Evolutionary conservation across 2,113 vertebrate genomes (phyloP).

Genomic region (Sylvietta virens): DNA sequence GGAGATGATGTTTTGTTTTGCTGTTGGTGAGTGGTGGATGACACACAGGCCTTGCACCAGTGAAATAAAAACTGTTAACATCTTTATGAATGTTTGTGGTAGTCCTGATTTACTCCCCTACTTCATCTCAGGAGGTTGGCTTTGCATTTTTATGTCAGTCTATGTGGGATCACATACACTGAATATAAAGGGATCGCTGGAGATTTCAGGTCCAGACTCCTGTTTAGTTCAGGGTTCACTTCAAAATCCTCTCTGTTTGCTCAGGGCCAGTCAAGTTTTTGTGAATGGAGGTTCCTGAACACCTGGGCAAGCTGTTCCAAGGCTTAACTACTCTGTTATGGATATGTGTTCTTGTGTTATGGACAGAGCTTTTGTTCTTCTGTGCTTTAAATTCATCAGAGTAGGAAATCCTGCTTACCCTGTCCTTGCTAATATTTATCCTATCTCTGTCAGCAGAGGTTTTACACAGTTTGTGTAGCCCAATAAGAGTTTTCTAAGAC

Average conservation of each 20-base stretch:
- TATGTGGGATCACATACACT: background rate
- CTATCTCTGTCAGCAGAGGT: background rate
- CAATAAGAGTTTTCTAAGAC: background rate
- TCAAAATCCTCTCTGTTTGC: background rate
- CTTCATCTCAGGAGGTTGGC: background rate
- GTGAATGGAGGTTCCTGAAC: background rate
- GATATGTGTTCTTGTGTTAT: background rate
- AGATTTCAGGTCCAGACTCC: background rate
- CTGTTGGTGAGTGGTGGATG: constrained; percentile 43
- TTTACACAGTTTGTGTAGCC: background rate
- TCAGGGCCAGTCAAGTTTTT: background rate
- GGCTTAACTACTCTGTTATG: background rate
- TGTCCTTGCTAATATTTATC: background rate
- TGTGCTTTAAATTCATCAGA: background rate
- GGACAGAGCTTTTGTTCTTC: background rate
- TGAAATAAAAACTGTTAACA: constrained; percentile 72
- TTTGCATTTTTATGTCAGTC: background rate
- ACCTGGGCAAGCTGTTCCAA: background rate
- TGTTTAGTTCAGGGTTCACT: background rate
- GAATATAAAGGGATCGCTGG: background rate
- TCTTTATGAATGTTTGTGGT: constrained; percentile 27
- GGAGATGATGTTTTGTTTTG: constrained; percentile 46
- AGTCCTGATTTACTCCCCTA: background rate
- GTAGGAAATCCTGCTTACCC: background rate
- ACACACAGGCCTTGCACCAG: constrained; percentile 32